These are phyloP conservation scores for Melanostigma gelatinosum DNA, from an alignment of 2,113 vertebrate species.

Conservation along the genomic window DNA sequence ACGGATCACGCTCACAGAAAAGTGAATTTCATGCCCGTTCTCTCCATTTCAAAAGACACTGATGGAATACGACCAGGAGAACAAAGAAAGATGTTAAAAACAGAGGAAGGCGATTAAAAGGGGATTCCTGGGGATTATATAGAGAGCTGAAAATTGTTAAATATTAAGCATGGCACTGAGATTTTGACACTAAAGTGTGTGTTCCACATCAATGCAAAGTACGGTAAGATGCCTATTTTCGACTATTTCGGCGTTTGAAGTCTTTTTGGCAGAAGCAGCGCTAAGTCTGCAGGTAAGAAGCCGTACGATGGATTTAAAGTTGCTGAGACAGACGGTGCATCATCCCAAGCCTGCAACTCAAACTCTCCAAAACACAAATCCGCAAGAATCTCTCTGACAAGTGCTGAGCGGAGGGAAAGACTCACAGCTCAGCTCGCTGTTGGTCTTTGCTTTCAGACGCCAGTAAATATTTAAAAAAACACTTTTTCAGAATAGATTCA, in stretches of 20 bases:
- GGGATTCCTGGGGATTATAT: slow-evolving; percentile 52
- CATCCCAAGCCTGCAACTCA: slow-evolving; percentile 52
- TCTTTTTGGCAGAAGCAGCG: slow-evolving; percentile 41
- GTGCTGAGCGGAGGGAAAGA: slow-evolving; percentile 57
- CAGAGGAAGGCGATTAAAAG: not conserved
- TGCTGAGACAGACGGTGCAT: slow-evolving; percentile 50
- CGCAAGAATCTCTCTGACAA: slow-evolving; percentile 64
- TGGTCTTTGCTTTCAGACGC: slow-evolving; percentile 52
- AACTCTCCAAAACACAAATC: slow-evolving; percentile 55
- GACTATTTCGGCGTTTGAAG: slow-evolving; percentile 42
- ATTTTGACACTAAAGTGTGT: slow-evolving; percentile 19
- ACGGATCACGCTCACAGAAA: slow-evolving; percentile 41
- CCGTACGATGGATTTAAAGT: slow-evolving; percentile 55
- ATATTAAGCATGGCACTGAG: slow-evolving; percentile 44
- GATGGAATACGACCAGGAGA: slow-evolving; percentile 48
- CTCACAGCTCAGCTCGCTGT: slow-evolving; percentile 44
- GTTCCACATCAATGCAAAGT: slow-evolving; percentile 49
- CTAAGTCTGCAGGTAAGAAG: slow-evolving; percentile 54
- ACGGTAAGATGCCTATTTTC: slow-evolving; percentile 26
- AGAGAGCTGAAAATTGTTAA: slow-evolving; percentile 30
- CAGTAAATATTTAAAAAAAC: slow-evolving; percentile 60
- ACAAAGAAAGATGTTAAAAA: slow-evolving; percentile 20
- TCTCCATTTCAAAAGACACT: slow-evolving; percentile 44
- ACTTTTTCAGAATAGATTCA: slow-evolving; percentile 51
- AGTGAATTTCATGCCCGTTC: slow-evolving; percentile 49